Percentiles rank a stretch among this genome's conserved stretches.
These are phyloP conservation scores for Eremophila alpestris DNA, from an alignment of 2,797 vertebrate species.

Conservation along the genomic window DNA sequence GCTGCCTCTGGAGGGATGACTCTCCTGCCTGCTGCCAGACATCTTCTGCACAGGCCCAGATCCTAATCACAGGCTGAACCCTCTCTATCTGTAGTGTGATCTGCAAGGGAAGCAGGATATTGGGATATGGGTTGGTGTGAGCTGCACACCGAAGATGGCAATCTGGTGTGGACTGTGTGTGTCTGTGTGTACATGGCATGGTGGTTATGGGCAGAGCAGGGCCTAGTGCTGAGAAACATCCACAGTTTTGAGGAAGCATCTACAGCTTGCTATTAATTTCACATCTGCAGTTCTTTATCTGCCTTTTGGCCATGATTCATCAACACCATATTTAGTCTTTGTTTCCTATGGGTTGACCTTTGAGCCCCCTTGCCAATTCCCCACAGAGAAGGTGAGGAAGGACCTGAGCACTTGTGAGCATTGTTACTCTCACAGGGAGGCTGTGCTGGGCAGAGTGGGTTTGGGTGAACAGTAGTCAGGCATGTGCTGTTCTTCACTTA, in stretches of 20 bases:
- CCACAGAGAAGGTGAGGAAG: not conserved
- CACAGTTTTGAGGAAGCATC: not conserved
- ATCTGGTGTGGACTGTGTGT: not conserved
- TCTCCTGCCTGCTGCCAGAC: not conserved
- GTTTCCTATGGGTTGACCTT: not conserved
- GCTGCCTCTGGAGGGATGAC: not conserved
- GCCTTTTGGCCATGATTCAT: not conserved
- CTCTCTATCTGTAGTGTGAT: not conserved
- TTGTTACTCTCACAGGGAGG: rapidly evolving
- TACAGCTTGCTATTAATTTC: not conserved
- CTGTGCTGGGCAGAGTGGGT: not conserved
- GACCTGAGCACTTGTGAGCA: rapidly evolving
- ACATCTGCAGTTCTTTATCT: not conserved
- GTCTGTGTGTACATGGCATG: not conserved
- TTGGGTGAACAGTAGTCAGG: not conserved
- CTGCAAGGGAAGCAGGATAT: conserved; percentile 42
- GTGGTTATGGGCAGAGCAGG: not conserved
- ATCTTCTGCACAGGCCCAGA: not conserved
- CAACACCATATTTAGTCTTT: not conserved
- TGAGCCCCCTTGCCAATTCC: not conserved
- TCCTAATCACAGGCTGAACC: not conserved
- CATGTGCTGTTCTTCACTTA: not conserved
- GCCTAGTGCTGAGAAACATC: not conserved
- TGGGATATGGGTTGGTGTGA: not conserved
- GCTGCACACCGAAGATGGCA: not conserved